A percentile compares a stretch with the other conserved stretches of the same genome.
phyloP scores from a whole-genome alignment of 2,888 invertebrate genomes.

The Ormyrus labotus region DNA sequence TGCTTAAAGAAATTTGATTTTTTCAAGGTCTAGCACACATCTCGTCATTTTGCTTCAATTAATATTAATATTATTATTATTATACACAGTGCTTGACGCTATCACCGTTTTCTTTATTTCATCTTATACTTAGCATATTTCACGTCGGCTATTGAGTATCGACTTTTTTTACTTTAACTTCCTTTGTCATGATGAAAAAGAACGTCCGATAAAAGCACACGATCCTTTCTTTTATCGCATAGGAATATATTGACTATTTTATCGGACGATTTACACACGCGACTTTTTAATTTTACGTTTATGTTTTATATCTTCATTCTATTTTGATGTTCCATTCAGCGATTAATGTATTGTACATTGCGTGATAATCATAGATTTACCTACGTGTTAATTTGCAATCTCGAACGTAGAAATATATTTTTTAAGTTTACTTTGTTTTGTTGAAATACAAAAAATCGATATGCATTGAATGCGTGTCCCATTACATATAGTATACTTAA shows the following conservation, averaged over 20 bases:
- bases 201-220: constrained; percentile 46
- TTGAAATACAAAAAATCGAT: constrained; percentile 69
- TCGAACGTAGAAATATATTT: constrained; percentile 70
- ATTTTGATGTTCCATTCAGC: constrained; percentile 55
- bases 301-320: neutral
- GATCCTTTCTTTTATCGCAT: constrained; percentile 35
- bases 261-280: constrained; percentile 49
- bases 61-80: constrained; percentile 39
- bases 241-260: constrained; percentile 55
- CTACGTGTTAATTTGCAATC: constrained; percentile 54
- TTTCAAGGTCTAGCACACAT: constrained; percentile 46
- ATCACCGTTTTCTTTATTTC: constrained; percentile 36
- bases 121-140: constrained; percentile 15
- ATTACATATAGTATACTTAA: constrained; percentile 11
- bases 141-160: constrained; percentile 26
- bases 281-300: constrained; percentile 34
- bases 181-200: constrained; percentile 18
- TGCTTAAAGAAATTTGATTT: constrained; percentile 52
- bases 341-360: constrained; percentile 56
- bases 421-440: constrained; percentile 58
- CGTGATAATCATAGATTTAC: constrained; percentile 37
- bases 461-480: constrained; percentile 62
- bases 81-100: constrained; percentile 52
- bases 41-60: constrained; percentile 17
- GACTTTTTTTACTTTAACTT: constrained; percentile 25